Evolutionary conservation across 2,797 vertebrate genomes (phyloP).

Genomic region (Leucoraja ocellata): DNA sequence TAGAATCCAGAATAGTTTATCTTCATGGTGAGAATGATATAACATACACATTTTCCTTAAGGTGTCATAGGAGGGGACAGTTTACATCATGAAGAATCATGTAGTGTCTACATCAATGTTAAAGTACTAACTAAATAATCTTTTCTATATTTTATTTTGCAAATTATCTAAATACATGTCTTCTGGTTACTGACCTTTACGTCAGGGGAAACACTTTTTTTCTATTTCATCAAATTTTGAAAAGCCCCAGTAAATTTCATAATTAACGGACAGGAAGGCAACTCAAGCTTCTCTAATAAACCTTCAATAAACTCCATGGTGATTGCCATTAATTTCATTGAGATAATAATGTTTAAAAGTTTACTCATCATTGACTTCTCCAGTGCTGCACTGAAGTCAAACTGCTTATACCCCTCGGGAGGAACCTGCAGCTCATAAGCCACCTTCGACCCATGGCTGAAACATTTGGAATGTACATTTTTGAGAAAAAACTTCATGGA

Average conservation of each 20-base stretch:
- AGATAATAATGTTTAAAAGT: neutral
- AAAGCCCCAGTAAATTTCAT: too few species aligned
- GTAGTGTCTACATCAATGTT: neutral
- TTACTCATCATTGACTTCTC: neutral
- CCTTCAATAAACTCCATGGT: neutral
- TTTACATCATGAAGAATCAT: neutral
- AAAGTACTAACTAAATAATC: too few species aligned
- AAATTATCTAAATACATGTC: too few species aligned
- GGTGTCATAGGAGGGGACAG: neutral
- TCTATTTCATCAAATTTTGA: too few species aligned
- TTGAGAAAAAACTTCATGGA: neutral
- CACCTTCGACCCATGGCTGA: neutral
- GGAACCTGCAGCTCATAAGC: neutral
- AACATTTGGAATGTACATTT: neutral
- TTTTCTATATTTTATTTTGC: too few species aligned
- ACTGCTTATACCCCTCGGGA: neutral
- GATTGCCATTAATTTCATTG: neutral
- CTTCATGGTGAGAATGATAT: neutral
- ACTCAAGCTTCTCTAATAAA: neutral
- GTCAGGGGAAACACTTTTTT: too few species aligned
- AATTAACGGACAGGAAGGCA: too few species aligned
- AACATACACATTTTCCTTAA: neutral
- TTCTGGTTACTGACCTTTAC: too few species aligned
- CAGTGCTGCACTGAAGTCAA: neutral
- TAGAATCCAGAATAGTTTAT: neutral